Conservation (phyloP, 2,113 vertebrate species). For the Stegastes partitus region DNA sequence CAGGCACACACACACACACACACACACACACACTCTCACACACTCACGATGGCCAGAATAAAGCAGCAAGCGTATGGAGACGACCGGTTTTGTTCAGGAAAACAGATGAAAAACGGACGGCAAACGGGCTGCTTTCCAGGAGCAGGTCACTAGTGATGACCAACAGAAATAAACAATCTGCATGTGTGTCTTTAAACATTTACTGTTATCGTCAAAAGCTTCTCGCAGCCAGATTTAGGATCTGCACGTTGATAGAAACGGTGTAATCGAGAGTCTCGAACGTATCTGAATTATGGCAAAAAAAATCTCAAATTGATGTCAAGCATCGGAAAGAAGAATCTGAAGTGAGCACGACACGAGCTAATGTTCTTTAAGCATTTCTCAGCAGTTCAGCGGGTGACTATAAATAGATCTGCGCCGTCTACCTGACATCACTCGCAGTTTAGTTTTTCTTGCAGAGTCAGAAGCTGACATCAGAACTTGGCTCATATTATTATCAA, state of each 20-base stretch:
- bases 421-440: slow-evolving; percentile 30
- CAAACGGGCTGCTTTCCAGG: too few relatives aligned
- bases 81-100: too few relatives aligned
- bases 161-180: too few relatives aligned
- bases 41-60: too few relatives aligned
- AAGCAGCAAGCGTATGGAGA: too few relatives aligned
- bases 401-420: slow-evolving; percentile 45
- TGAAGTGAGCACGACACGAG: not conserved
- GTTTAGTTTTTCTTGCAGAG: slow-evolving; percentile 21
- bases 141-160: too few relatives aligned
- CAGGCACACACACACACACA: too few relatives aligned
- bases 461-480: slow-evolving; percentile 20
- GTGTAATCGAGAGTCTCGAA: too few relatives aligned
- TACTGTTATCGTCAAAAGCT: too few relatives aligned
- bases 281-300: not conserved
- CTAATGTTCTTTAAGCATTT: not conserved
- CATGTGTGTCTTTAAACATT: too few relatives aligned
- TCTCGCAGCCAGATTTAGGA: not conserved
- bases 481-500: not conserved
- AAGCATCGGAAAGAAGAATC: not conserved
- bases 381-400: slow-evolving; percentile 9
- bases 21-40: too few relatives aligned
- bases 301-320: not conserved
- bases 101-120: too few relatives aligned
- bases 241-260: not conserved